A percentile compares a stretch with the other conserved stretches of the same genome.
phyloP scores from a whole-genome alignment of 2,797 vertebrate species.

The Carapus acus region DNA sequence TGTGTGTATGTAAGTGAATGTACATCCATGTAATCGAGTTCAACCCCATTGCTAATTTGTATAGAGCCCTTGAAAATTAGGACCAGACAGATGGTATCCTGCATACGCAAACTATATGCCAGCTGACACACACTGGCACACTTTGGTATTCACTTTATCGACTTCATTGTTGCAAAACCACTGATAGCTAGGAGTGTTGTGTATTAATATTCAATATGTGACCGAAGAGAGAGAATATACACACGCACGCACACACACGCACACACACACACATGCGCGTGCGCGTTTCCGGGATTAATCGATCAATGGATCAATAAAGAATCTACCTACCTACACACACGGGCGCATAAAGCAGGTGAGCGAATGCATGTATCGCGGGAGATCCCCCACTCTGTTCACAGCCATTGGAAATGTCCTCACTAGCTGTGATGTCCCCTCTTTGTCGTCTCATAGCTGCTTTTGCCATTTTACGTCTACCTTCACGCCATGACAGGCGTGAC shows the following conservation, averaged over 20 bases:
- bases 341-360: no score
- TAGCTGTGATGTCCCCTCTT: neutral
- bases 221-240: no score
- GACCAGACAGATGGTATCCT: constrained; percentile 24
- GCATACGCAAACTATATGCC: no score
- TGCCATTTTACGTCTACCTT: constrained; percentile 1
- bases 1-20: no score
- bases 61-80: constrained; percentile 31
- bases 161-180: constrained; percentile 33
- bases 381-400: no score
- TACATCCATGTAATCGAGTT: constrained; percentile 7
- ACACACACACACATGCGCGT: constrained; percentile 5
- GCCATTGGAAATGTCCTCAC: constrained; percentile 19
- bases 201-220: no score
- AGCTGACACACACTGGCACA: neutral
- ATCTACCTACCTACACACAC: no score
- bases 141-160: constrained; percentile 37
- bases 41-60: constrained; percentile 9
- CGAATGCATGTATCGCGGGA: no score
- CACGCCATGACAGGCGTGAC: neutral
- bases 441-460: constrained; percentile 2
- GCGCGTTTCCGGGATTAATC: no score
- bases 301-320: no score
- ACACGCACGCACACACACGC: no score
- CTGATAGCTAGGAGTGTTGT: constrained; percentile 25